Evolutionary conservation across 2,797 vertebrate species (phyloP), one percentile per base, ranked within the genome.

Genomic region (Malacoctenus gilli): DNA sequence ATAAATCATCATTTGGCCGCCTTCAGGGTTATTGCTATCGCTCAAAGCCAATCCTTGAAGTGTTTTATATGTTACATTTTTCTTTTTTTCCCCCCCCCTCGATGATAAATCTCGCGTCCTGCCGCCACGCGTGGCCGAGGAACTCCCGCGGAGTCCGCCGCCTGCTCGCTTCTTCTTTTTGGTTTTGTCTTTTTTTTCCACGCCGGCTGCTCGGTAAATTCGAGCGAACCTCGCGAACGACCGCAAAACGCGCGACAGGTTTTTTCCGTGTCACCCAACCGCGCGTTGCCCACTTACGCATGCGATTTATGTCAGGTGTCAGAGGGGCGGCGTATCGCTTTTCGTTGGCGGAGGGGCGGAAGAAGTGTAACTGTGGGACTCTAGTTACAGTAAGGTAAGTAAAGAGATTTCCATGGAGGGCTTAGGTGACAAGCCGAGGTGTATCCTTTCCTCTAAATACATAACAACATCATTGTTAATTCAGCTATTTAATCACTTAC

Each of bases 1-100:
- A 90, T 92, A 89, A 88, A 91, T 92, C 91, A 89, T 82, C 19
- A 82, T 89, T 85, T 87, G 71, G 67, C 66, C n/a, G 64, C 77
- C 71, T 78, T 75, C 83, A 76, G 83, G 80, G 86, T 88, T 89
- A 89, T 89, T 89, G 86, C 80, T 60, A 89, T 89, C 82, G 77
- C 87, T 92, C 89, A 88, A 85, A 88, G 83, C 71, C 82, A 72
- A 62, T 66, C 54, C 77, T 81, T 25, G 1, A 73, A 79, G 72
- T 85, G 72, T 79, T 87, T 86, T 77, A 63, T 84, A 71, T 81
- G 79, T 81, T 80, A 41, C 56, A 50, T 84, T 87, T 35, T 84
- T 79, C 68, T 86, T 89, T 25, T 28, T n/a, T n/a, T n/a, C n/a
- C n/a, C n/a, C n/a, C n/a, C n/a, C n/a, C n/a, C 25, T 84, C 68